phyloP scores from a whole-genome alignment of 2,888 invertebrate species.

The Cerceris ruficornis region DNA sequence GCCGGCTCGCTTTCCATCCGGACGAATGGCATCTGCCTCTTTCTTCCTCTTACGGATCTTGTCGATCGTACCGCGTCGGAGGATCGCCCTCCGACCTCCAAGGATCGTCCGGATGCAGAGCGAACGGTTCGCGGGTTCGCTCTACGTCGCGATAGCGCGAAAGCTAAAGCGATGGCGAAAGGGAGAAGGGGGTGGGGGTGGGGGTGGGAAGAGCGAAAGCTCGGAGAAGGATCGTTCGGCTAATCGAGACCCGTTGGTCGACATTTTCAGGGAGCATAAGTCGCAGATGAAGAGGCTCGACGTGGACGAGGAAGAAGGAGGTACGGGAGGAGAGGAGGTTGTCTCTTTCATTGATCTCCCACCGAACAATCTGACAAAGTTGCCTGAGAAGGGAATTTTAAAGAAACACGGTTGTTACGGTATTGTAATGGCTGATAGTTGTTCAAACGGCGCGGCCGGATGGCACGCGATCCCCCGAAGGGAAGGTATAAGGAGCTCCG shows the following conservation, averaged over 20 bases:
- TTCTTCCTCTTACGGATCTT: too few species aligned
- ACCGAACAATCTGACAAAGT: constrained; percentile 88
- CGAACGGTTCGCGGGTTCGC: too few species aligned
- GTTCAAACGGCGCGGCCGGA: constrained; percentile 88
- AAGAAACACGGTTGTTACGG: constrained; percentile 93
- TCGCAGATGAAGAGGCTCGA: constrained; percentile 89
- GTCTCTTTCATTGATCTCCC: constrained; percentile 92
- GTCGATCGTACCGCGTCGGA: too few species aligned
- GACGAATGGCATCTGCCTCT: too few species aligned
- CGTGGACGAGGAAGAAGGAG: constrained; percentile 83
- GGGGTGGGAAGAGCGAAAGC: not conserved
- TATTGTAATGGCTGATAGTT: constrained; percentile 85
- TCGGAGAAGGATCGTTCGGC: not conserved
- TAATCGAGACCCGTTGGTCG: constrained; percentile 6
- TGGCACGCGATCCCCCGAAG: constrained; percentile 88
- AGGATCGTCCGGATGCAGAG: too few species aligned
- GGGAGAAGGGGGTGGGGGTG: too few species aligned
- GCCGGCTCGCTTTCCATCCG: too few species aligned
- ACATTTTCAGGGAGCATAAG: constrained; percentile 89
- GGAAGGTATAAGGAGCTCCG: constrained; percentile 76
- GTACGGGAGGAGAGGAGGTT: constrained; percentile 88
- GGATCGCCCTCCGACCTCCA: too few species aligned
- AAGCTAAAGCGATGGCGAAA: too few species aligned
- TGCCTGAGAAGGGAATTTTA: constrained; percentile 95
- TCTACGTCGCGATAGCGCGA: too few species aligned